phyloP scores from a whole-genome alignment of 2,113 vertebrate species.

The Silurus asotus region DNA sequence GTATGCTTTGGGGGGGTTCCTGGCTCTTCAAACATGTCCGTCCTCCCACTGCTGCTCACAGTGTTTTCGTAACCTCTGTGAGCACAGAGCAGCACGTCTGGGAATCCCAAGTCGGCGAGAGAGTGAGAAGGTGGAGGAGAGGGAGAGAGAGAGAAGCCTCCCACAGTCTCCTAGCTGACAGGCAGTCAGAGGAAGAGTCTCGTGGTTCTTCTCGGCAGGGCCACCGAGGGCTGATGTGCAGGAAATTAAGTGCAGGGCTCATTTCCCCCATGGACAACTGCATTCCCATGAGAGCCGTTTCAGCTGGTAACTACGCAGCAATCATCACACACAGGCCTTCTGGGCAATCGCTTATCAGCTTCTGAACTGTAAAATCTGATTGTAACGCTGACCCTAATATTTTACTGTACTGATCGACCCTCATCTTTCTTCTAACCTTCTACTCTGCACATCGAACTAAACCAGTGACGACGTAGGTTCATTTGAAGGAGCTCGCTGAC shows the following conservation, averaged over 20 bases:
- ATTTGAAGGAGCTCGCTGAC: neutral
- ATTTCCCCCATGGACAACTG: constrained; percentile 55
- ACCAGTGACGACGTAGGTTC: neutral
- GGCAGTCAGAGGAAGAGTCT: constrained; percentile 47
- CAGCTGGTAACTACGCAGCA: constrained; percentile 15
- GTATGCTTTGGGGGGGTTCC: constrained; percentile 43
- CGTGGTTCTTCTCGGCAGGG: constrained; percentile 40
- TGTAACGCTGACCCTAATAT: constrained; percentile 44
- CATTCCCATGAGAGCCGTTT: constrained; percentile 26
- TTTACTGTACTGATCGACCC: constrained; percentile 46
- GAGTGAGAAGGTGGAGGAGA: constrained; percentile 24
- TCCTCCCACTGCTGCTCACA: constrained; percentile 56
- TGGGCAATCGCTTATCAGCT: constrained; percentile 24
- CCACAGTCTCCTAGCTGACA: constrained; percentile 61
- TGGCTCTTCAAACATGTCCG: constrained; percentile 56
- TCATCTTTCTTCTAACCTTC: constrained; percentile 1
- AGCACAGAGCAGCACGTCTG: constrained; percentile 47
- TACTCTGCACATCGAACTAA: constrained; percentile 13
- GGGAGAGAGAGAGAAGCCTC: constrained; percentile 11
- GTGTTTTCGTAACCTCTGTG: constrained; percentile 60
- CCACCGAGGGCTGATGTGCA: constrained; percentile 56
- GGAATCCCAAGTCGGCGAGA: constrained; percentile 53
- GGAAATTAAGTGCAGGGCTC: constrained; percentile 68
- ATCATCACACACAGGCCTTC: constrained; percentile 22
- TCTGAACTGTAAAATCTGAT: constrained; percentile 12